Conservation (phyloP, 2,888 invertebrate species). For the Neoaliturus tenellus region DNA sequence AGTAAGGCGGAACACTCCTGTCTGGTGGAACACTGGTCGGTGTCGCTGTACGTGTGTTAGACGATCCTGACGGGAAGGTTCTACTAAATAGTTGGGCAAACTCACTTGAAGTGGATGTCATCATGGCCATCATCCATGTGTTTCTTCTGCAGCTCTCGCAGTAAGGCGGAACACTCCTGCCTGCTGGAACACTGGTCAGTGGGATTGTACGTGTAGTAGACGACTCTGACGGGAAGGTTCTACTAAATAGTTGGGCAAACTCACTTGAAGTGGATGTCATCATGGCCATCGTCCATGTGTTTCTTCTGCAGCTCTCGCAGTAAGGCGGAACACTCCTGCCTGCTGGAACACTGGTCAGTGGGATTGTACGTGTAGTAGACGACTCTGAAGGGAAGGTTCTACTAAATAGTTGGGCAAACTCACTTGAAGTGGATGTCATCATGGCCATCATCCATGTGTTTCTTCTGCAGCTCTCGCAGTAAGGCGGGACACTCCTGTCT, state of each 20-base stretch:
- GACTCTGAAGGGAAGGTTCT: neutral
- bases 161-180: neutral
- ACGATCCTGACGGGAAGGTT: too few species aligned
- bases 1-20: too few species aligned
- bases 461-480: too few species aligned
- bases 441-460: too few species aligned
- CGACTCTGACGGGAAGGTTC: neutral
- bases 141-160: neutral
- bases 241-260: too few species aligned
- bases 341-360: neutral
- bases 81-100: too few species aligned
- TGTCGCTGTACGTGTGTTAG: too few species aligned
- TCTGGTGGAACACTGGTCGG: too few species aligned
- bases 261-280: conserved; percentile 9
- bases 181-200: neutral
- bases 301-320: neutral
- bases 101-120: conserved; percentile 14
- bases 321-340: neutral
- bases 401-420: too few species aligned
- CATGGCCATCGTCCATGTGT: conserved; percentile 14
- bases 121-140: conserved; percentile 6
- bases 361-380: neutral
- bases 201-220: neutral
- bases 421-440: too few species aligned
- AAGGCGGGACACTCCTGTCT: too few species aligned